Evolutionary conservation across 2,113 vertebrate species (phyloP).

Genomic region (Hydrolagus affinis): DNA sequence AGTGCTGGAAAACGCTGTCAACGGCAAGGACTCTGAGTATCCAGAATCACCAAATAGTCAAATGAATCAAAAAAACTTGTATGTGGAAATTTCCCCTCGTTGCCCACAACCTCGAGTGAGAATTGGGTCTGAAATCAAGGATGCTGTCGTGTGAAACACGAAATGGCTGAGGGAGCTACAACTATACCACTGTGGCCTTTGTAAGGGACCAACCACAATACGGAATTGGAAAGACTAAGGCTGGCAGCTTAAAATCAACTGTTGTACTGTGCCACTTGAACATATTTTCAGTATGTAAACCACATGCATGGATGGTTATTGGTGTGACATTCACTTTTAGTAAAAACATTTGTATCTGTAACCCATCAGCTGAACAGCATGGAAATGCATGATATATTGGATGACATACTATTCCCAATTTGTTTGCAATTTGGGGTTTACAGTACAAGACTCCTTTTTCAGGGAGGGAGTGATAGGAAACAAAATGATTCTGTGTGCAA

Average conservation of each 20-base stretch:
- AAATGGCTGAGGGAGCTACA: neutral
- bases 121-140: slow-evolving; percentile 88
- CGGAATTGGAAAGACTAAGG: neutral
- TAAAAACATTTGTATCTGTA: slow-evolving; percentile 14
- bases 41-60: slow-evolving; percentile 74
- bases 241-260: slow-evolving; percentile 5
- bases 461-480: neutral
- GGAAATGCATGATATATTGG: slow-evolving; percentile 4
- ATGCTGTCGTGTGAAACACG: slow-evolving; percentile 76
- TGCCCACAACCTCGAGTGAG: slow-evolving; percentile 82
- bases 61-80: slow-evolving; percentile 71
- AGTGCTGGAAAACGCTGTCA: slow-evolving; percentile 58
- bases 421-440: neutral
- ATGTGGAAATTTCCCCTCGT: slow-evolving; percentile 71
- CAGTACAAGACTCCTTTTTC: neutral
- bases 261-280: slow-evolving; percentile 17
- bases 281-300: slow-evolving; percentile 7
- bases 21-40: slow-evolving; percentile 55
- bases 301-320: slow-evolving; percentile 26
- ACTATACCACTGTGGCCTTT: neutral
- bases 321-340: neutral
- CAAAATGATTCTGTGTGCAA: neutral
- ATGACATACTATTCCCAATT: slow-evolving; percentile 7
- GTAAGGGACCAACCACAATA: slow-evolving; percentile 9
- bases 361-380: neutral